Evolutionary conservation across 2,797 vertebrate genomes (phyloP).

Genomic region (Phyllotis vaccarum): DNA sequence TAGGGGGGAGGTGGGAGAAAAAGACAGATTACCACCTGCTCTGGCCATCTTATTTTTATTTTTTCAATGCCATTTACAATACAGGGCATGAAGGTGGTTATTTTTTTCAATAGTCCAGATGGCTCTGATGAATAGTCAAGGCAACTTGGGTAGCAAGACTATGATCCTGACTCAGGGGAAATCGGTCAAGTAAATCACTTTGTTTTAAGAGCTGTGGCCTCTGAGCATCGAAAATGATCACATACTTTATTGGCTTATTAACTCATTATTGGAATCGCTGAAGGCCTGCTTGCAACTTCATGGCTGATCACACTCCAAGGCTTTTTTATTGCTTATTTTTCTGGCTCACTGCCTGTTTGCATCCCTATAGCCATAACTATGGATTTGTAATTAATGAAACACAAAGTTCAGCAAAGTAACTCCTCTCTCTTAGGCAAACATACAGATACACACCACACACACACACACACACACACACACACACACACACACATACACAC

Average conservation of each 20-base stretch:
- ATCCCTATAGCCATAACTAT: not conserved
- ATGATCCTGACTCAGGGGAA: constrained; percentile 53
- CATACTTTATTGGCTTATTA: constrained; percentile 63
- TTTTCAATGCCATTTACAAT: constrained; percentile 43
- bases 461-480: not conserved
- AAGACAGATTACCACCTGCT: constrained; percentile 33
- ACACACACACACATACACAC: not conserved
- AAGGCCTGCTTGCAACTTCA: constrained; percentile 48
- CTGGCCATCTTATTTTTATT: constrained; percentile 30
- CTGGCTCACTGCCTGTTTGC: constrained; percentile 23
- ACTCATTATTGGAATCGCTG: constrained; percentile 35
- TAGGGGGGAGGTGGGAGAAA: constrained; percentile 49
- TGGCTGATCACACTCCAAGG: constrained; percentile 31
- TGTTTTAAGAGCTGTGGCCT: constrained; percentile 51
- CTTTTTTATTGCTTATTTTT: constrained; percentile 69
- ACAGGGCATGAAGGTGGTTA: constrained; percentile 24
- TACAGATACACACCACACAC: not conserved
- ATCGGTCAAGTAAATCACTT: constrained; percentile 59
- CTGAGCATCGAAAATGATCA: constrained; percentile 58
- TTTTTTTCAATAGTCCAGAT: constrained; percentile 56
- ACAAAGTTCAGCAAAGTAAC: not conserved
- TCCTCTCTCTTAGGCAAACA: not conserved
- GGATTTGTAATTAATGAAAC: not conserved
- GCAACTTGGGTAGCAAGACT: constrained; percentile 24
- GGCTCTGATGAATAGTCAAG: constrained; percentile 73